A percentile compares a stretch with the other conserved stretches of the same genome.
Evolutionary conservation across 2,797 vertebrate species (phyloP).

Genomic region (Leucoraja ocellata): DNA sequence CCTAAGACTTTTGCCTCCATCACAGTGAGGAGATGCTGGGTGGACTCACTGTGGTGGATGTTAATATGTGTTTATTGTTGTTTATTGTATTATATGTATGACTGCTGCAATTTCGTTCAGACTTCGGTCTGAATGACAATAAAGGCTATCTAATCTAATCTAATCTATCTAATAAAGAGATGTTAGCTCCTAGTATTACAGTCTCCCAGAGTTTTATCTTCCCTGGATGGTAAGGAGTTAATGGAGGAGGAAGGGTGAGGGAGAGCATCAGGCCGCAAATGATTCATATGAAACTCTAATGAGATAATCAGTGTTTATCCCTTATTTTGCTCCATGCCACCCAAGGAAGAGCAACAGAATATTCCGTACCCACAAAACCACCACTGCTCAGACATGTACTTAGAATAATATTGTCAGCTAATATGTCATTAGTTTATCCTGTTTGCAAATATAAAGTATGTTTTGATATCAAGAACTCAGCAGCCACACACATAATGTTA

Average conservation of each 20-base stretch:
- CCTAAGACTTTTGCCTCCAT: too few species aligned
- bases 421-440: slow-evolving; percentile 6
- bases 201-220: neutral
- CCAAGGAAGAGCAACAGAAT: neutral
- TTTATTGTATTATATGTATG: too few species aligned
- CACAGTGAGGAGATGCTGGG: too few species aligned
- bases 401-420: neutral
- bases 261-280: too few species aligned
- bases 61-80: too few species aligned
- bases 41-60: too few species aligned
- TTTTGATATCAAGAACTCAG: neutral
- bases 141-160: too few species aligned
- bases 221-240: too few species aligned
- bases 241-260: neutral
- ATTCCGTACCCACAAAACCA: neutral
- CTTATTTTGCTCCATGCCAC: neutral
- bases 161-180: neutral
- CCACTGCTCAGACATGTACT: slow-evolving; percentile 12
- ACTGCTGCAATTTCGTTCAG: too few species aligned
- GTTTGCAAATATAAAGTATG: neutral
- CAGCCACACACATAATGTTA: neutral
- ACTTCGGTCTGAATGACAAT: too few species aligned
- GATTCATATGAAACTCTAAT: neutral
- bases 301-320: neutral
- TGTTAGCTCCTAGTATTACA: neutral